Evolutionary conservation across 1,140 invertebrate species (phyloP), one percentile per base, ranked within the genome.

Genomic region (Diorhabda elongata): DNA sequence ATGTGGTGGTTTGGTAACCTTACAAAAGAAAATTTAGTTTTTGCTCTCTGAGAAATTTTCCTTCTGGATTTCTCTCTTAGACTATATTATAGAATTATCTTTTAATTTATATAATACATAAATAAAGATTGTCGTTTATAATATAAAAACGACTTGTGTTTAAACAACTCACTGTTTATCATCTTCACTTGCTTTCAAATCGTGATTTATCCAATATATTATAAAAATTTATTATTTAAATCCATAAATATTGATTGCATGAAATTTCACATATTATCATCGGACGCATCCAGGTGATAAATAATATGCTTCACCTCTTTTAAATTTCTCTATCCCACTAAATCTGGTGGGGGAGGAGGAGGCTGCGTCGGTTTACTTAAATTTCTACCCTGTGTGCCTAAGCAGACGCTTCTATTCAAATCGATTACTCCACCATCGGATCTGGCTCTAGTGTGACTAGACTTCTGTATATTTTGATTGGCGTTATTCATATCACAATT

Each of bases 401-500:
- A n/a, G 41, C 56, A 41, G 58, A 42, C 61, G 5, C 52, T 61
- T 4, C 62, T 61, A 26, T 68, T 63, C 45, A 76, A 44, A 56
- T 81, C 77, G 44, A 77, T 73, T 41, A 81, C 73, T 58, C 79
- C 76, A 1, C 80, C 79, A 59, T 81, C 80, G 7, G 80, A 81
- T 56, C 74, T 71, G 11, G 79, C 78, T 42, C 80, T 76, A 52
- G 69, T 72, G 69, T 81, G 80, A 76, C 75, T 78, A 77, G 72
- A 60, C 73, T 73, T 74, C 63, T 72, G 71, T 64, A 71, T 71
- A 58, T 74, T 69, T 69, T 56, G 69, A 61, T 58, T 42, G 2
- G 47, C 47, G 47, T 45, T 70, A 11, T 69, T 11, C 44, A 47
- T 61, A 69, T 61, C 42, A 58, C 67, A 64, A 69, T 69, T 69